phyloP scores from a whole-genome alignment of 1,140 invertebrate genomes.

The Berghia stephanieae region DNA sequence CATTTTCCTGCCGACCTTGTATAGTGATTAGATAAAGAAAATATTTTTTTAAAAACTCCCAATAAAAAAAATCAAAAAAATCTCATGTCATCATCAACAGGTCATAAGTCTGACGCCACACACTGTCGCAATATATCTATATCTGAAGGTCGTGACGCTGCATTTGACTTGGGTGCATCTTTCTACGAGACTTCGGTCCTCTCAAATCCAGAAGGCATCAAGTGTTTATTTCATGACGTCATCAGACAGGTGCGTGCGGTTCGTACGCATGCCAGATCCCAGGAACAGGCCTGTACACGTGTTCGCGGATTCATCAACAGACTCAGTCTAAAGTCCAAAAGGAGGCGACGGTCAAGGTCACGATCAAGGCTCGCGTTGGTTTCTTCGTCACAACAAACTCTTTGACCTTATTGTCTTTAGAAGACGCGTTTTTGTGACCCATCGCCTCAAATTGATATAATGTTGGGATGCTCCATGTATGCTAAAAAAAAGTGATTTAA shows the following conservation, averaged over 20 bases:
- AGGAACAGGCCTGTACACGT: conserved; percentile 18
- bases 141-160: conserved; percentile 18
- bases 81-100: too few species aligned
- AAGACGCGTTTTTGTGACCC: too few species aligned
- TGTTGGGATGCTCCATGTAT: too few species aligned
- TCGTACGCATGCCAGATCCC: background rate
- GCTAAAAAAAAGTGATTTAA: too few species aligned
- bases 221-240: conserved; percentile 27
- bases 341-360: conserved; percentile 9
- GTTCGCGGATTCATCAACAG: conserved; percentile 21
- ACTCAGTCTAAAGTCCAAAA: conserved; percentile 17
- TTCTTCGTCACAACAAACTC: background rate
- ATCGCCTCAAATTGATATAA: too few species aligned
- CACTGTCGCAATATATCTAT: too few species aligned
- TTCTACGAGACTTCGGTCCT: conserved; percentile 25
- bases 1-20: too few species aligned
- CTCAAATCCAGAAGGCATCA: background rate
- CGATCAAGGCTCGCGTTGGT: background rate
- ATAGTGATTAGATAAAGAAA: too few species aligned
- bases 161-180: conserved; percentile 24
- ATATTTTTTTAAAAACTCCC: too few species aligned
- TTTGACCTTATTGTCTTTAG: too few species aligned
- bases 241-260: conserved; percentile 26
- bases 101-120: too few species aligned
- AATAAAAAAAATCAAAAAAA: too few species aligned